These are phyloP conservation scores for Lithobates sylvaticus DNA, from an alignment of 2,797 vertebrate genomes.

Conservation along the genomic window DNA sequence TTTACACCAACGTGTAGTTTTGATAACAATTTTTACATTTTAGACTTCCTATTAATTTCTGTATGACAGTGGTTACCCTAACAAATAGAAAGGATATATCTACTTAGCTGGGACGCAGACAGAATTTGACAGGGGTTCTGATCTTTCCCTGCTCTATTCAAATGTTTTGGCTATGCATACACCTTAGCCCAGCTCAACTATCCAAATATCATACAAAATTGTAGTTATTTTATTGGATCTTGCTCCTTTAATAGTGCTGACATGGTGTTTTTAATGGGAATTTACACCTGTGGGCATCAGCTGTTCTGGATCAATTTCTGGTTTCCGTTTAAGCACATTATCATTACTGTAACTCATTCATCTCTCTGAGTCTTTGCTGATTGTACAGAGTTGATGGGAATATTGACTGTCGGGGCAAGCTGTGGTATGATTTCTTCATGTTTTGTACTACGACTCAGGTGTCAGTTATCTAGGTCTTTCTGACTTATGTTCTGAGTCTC, in stretches of 20 bases:
- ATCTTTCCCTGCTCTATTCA: no score
- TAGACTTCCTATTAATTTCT: no score
- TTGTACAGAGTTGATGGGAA: conserved; percentile 23
- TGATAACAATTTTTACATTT: no score
- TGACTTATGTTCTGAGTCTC: conserved; percentile 30
- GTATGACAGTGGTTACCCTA: no score
- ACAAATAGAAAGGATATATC: no score
- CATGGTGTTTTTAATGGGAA: background rate
- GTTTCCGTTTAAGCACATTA: background rate
- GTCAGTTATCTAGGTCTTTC: conserved; percentile 12
- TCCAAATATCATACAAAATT: background rate
- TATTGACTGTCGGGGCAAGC: conserved; percentile 16
- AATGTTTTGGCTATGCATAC: no score
- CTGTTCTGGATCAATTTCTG: background rate
- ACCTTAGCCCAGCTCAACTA: no score
- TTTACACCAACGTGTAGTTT: no score
- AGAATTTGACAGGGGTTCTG: no score
- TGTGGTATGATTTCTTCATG: conserved; percentile 26
- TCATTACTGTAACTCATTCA: background rate
- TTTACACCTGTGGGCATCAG: background rate
- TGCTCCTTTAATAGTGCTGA: background rate
- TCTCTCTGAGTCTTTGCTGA: background rate
- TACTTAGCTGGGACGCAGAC: no score
- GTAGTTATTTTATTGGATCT: background rate
- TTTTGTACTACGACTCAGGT: background rate